phyloP scores from a whole-genome alignment of 1,140 invertebrate genomes.

The Eurosta solidaginis region DNA sequence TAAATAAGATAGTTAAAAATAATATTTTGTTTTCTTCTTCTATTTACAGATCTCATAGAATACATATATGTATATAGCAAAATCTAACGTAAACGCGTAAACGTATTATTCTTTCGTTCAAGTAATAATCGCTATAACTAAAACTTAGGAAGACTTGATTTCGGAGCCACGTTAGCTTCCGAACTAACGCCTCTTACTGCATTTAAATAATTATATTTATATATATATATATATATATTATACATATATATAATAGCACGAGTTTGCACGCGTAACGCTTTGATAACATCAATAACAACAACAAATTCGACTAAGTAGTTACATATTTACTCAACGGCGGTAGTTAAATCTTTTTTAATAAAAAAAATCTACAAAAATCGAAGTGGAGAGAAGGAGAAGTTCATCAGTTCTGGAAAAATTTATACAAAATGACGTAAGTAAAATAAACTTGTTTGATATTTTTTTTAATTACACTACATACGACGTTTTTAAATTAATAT shows the following conservation, averaged over 20 bases:
- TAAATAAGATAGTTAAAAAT: background rate
- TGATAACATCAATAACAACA: background rate
- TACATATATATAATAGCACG: background rate
- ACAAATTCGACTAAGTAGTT: background rate
- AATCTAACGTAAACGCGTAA: background rate
- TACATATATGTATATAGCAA: background rate
- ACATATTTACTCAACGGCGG: background rate
- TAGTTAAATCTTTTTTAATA: background rate
- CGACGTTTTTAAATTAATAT: no score
- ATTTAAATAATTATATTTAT: constrained; percentile 23
- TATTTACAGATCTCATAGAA: constrained; percentile 9
- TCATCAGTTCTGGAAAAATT: background rate
- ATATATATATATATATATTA: constrained; percentile 22
- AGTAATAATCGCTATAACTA: no score
- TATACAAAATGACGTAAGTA: constrained; percentile 26
- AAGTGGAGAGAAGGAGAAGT: background rate
- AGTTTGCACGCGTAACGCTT: background rate
- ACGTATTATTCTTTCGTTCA: background rate
- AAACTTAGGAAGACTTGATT: background rate
- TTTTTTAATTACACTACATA: background rate
- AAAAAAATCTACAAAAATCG: background rate
- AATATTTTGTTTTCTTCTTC: no score
- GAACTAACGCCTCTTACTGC: constrained; percentile 10
- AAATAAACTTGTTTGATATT: background rate
- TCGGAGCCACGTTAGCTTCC: background rate